These are phyloP conservation scores for Anthophora plumipes DNA, from an alignment of 2,888 invertebrate genomes.

Conservation along the genomic window DNA sequence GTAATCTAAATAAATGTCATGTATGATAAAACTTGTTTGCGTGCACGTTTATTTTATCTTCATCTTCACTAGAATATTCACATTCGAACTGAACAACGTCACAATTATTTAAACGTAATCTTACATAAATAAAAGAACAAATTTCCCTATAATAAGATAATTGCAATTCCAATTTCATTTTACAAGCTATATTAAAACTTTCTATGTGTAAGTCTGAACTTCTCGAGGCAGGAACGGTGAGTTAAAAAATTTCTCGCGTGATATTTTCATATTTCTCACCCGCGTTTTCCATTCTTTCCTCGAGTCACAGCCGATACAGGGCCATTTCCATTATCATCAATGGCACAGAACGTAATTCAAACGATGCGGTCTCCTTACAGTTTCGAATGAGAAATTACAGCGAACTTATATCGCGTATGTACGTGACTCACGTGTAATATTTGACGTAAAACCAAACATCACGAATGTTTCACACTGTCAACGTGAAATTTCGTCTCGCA, in stretches of 20 bases:
- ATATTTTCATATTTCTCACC: neutral
- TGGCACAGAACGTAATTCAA: slow-evolving; percentile 20
- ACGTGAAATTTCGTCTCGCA: slow-evolving; percentile 27
- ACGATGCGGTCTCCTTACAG: slow-evolving; percentile 29
- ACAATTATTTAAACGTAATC: too few species aligned
- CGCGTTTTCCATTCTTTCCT: neutral
- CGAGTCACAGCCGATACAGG: neutral
- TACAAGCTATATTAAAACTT: too few species aligned
- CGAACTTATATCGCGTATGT: slow-evolving; percentile 8
- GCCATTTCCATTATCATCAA: slow-evolving; percentile 6
- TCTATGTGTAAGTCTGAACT: too few species aligned
- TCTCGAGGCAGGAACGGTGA: too few species aligned
- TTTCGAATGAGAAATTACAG: slow-evolving; percentile 31
- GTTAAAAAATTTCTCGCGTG: neutral
- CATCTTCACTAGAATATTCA: too few species aligned
- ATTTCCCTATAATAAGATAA: too few species aligned
- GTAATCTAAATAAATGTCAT: too few species aligned
- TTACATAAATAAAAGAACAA: too few species aligned
- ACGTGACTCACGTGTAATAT: slow-evolving; percentile 16
- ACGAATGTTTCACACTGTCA: slow-evolving; percentile 29
- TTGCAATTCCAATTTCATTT: too few species aligned
- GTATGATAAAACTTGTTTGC: too few species aligned
- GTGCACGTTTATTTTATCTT: too few species aligned
- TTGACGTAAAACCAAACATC: slow-evolving; percentile 30
- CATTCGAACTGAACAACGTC: too few species aligned